Percentiles rank a stretch among this genome's conserved stretches.
Evolutionary conservation across 2,888 invertebrate genomes (phyloP).

Genomic region (Microctonus hyperodae): DNA sequence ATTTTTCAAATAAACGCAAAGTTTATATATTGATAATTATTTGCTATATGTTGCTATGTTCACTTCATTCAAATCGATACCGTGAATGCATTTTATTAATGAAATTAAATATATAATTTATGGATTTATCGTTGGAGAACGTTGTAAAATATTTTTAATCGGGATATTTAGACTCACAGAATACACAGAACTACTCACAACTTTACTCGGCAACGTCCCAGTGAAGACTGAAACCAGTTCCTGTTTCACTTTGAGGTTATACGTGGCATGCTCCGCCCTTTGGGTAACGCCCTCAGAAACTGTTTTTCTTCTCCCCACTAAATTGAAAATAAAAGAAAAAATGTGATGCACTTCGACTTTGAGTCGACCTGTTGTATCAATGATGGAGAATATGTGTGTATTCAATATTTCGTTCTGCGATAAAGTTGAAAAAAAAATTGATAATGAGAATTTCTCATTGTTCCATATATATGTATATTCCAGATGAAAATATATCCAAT

Average conservation of each 20-base stretch:
- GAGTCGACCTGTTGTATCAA: constrained; percentile 19
- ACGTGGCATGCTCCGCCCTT: constrained; percentile 35
- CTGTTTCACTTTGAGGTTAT: constrained; percentile 23
- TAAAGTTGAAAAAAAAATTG: background rate
- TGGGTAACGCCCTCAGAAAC: constrained; percentile 10
- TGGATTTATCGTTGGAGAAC: too few species aligned
- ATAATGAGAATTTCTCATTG: background rate
- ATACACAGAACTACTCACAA: constrained; percentile 13
- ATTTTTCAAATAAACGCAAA: background rate
- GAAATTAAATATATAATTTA: too few species aligned
- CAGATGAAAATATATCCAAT: too few species aligned
- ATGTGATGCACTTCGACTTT: constrained; percentile 22
- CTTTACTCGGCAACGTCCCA: constrained; percentile 47
- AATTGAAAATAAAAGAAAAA: background rate
- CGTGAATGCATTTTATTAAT: too few species aligned
- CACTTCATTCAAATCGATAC: background rate
- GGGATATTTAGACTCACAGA: background rate
- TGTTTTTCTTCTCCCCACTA: background rate
- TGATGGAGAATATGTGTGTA: constrained; percentile 13
- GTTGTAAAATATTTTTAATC: background rate
- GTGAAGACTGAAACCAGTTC: constrained; percentile 48
- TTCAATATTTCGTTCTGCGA: background rate
- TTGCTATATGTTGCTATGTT: background rate
- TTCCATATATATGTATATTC: background rate
- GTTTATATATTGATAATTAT: background rate